phyloP scores from a whole-genome alignment of 2,113 vertebrate species.

The Rallus limicola region DNA sequence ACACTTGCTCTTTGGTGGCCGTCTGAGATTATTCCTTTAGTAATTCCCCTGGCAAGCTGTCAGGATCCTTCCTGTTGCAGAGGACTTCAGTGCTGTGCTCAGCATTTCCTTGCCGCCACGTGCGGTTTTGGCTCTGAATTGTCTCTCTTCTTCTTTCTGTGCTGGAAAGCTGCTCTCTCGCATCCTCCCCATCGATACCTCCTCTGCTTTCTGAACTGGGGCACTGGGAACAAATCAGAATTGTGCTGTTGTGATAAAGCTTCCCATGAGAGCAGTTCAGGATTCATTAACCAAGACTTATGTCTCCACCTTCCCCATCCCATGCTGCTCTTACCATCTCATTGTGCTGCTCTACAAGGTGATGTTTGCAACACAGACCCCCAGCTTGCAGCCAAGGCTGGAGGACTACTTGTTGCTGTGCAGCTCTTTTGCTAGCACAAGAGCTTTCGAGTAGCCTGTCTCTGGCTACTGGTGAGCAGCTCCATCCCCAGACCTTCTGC shows the following conservation, averaged over 20 bases:
- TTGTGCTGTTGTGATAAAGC: neutral
- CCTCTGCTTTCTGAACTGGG: neutral
- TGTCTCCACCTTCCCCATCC: accelerated
- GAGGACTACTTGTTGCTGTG: neutral
- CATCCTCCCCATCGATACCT: accelerated
- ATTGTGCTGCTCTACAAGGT: accelerated
- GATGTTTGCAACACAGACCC: neutral
- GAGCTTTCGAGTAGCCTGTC: neutral
- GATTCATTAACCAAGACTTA: neutral
- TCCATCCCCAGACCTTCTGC: neutral
- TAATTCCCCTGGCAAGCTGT: neutral
- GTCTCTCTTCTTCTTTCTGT: accelerated
- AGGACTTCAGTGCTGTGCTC: neutral
- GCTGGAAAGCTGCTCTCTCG: neutral
- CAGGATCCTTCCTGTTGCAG: neutral
- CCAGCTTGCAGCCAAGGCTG: neutral
- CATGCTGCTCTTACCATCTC: neutral
- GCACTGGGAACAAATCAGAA: neutral
- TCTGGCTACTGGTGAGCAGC: accelerated
- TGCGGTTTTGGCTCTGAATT: neutral
- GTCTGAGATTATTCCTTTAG: neutral
- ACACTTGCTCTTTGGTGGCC: neutral
- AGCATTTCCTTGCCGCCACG: neutral
- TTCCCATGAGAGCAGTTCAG: neutral
- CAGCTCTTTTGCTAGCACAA: neutral